Conservation (phyloP, 1,140 invertebrate species). For the Ectropis grisescens region DNA sequence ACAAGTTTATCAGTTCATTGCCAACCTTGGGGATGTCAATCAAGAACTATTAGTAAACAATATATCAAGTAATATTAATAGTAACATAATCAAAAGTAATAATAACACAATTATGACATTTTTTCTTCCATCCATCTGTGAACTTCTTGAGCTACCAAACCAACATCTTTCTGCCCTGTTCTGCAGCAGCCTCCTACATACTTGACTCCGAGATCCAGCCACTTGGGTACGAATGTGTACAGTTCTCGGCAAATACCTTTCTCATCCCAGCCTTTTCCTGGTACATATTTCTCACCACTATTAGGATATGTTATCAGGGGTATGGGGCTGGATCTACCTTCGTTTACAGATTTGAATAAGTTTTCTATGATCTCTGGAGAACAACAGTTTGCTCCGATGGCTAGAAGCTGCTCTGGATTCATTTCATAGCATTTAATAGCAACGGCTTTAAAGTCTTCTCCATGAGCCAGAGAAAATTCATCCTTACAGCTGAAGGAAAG, state of each 20-base stretch:
- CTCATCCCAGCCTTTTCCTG: constrained; percentile 74
- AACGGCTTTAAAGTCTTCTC: constrained; percentile 78
- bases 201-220: constrained; percentile 78
- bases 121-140: constrained; percentile 38
- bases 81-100: no score
- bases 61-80: no score
- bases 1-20: no score
- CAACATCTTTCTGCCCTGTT: constrained; percentile 76
- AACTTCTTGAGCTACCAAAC: constrained; percentile 56
- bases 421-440: constrained; percentile 74
- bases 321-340: constrained; percentile 62
- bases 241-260: constrained; percentile 69
- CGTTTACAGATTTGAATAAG: constrained; percentile 74
- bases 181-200: constrained; percentile 87
- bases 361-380: constrained; percentile 63
- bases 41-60: no score
- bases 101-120: no score
- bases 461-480: constrained; percentile 76
- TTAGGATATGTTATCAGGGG: constrained; percentile 85
- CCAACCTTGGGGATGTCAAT: no score
- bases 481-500: constrained; percentile 86
- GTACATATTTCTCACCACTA: constrained; percentile 79
- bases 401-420: constrained; percentile 78
- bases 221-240: constrained; percentile 74
- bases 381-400: constrained; percentile 90